A percentile compares a stretch with the other conserved stretches of the same genome.
Evolutionary conservation across 2,888 invertebrate genomes (phyloP).

Genomic region (Drosophila ezoana): DNA sequence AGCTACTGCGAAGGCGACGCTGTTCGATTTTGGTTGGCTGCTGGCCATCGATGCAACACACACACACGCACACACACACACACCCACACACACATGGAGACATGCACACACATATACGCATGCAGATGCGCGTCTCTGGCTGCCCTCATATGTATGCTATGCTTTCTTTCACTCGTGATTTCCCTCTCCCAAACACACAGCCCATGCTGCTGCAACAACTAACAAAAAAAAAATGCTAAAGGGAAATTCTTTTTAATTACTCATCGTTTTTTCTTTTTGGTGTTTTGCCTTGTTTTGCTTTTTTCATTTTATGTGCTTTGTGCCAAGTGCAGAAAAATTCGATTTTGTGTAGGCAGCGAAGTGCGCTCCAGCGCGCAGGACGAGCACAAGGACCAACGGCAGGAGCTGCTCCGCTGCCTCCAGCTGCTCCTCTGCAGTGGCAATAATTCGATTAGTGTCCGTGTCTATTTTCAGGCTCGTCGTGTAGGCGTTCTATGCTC

Average conservation of each 20-base stretch:
- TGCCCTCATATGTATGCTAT: slow-evolving; percentile 66
- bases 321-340: slow-evolving; percentile 57
- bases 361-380: slow-evolving; percentile 59
- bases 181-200: slow-evolving; percentile 25
- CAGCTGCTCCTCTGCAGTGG: slow-evolving; percentile 78
- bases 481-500: slow-evolving; percentile 53
- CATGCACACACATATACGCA: slow-evolving; percentile 32
- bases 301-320: slow-evolving; percentile 12
- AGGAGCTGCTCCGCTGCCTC: slow-evolving; percentile 16
- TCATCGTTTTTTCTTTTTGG: slow-evolving; percentile 38
- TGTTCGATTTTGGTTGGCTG: slow-evolving; percentile 78
- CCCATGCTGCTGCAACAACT: neutral
- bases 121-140: slow-evolving; percentile 50
- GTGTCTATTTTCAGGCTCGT: slow-evolving; percentile 78
- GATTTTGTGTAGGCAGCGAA: slow-evolving; percentile 62
- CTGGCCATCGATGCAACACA: slow-evolving; percentile 60
- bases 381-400: slow-evolving; percentile 38
- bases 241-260: slow-evolving; percentile 65
- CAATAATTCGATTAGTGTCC: slow-evolving; percentile 83
- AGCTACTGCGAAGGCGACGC: slow-evolving; percentile 40
- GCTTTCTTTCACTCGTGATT: slow-evolving; percentile 42
- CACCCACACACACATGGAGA: slow-evolving; percentile 8
- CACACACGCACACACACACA: slow-evolving; percentile 15
- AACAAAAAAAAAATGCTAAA: slow-evolving; percentile 17
- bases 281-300: slow-evolving; percentile 2